Evolutionary conservation across 2,113 vertebrate genomes (phyloP), one percentile per base, ranked within the genome.

Genomic region (Clarias magur): DNA sequence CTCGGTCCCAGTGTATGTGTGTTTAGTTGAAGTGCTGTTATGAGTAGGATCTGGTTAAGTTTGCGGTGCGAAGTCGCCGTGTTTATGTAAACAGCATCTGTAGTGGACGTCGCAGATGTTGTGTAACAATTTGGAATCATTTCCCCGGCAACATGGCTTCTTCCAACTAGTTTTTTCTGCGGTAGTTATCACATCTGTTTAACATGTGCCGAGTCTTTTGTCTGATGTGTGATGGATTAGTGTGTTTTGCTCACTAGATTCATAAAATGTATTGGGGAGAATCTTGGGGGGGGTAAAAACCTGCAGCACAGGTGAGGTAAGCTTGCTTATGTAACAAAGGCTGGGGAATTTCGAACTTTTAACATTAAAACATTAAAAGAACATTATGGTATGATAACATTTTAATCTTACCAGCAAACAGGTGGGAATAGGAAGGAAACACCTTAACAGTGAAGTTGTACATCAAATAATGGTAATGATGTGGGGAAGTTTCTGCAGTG

Each of bases 71-170:
- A 57, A n/a, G 19, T 70, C 23, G 7, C n/a, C 3, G 72, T 62
- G 38, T 63, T 88, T 88, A 34, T 13, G 25, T 34, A 62, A 75
- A 53, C 65, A 56, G 17, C 86, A 75, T 88, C 86, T 86, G 83
- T 30, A 63, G 81, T 80, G 21, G 57, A 73, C 89, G 25, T 78
- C 3, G 15, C 11, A 23, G 59, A n/a, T 70, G 75, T 85, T 60
- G 53, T 70, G 48, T 59, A 38, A 73, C 12, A 21, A 1, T 8
- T 72, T n/a, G 27, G 10, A 11, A 42, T 65, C 19, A 4, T 42
- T 34, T 57, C 30, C 19, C 59, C 23, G 27, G 38, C 54, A 68
- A 68, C 11, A 10, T 80, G n/a, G 21, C 17, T 10, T 57, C 56
- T 63, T 30, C 27, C 7, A 80, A 34, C 15, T 27, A 38, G n/a